phyloP scores from a whole-genome alignment of 2,888 invertebrate species.

The Meiosimyza platycephala region DNA sequence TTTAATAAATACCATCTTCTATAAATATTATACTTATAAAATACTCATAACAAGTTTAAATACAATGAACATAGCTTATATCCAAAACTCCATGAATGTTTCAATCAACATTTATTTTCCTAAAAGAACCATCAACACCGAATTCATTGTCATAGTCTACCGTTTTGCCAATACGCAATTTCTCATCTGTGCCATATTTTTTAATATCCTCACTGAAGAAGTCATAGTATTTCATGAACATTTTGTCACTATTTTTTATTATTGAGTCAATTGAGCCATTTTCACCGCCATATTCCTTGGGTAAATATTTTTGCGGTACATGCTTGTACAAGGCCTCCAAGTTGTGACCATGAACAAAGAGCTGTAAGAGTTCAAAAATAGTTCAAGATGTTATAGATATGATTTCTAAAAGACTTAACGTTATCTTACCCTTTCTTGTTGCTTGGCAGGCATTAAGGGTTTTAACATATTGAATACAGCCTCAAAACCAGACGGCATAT shows the following conservation, averaged over 20 bases:
- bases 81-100: no score
- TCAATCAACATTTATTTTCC: slow-evolving; percentile 54
- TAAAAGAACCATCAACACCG: slow-evolving; percentile 60
- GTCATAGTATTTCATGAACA: slow-evolving; percentile 46
- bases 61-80: no score
- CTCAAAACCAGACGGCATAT: slow-evolving; percentile 72
- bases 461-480: slow-evolving; percentile 70
- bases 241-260: slow-evolving; percentile 45
- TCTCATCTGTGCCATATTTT: slow-evolving; percentile 55
- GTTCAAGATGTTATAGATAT: not conserved
- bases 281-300: slow-evolving; percentile 75
- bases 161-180: slow-evolving; percentile 48
- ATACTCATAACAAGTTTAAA: no score
- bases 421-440: slow-evolving; percentile 70
- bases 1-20: no score
- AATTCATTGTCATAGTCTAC: slow-evolving; percentile 53
- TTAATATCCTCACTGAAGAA: slow-evolving; percentile 53
- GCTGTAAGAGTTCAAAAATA: slow-evolving; percentile 58
- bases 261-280: slow-evolving; percentile 67
- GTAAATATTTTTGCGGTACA: slow-evolving; percentile 72
- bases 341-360: slow-evolving; percentile 70
- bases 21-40: no score
- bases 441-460: slow-evolving; percentile 71
- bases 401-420: not conserved
- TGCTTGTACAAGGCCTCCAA: slow-evolving; percentile 71